These are phyloP conservation scores for Parnassius mnemosyne DNA, from an alignment of 2,888 invertebrate species.

Conservation along the genomic window DNA sequence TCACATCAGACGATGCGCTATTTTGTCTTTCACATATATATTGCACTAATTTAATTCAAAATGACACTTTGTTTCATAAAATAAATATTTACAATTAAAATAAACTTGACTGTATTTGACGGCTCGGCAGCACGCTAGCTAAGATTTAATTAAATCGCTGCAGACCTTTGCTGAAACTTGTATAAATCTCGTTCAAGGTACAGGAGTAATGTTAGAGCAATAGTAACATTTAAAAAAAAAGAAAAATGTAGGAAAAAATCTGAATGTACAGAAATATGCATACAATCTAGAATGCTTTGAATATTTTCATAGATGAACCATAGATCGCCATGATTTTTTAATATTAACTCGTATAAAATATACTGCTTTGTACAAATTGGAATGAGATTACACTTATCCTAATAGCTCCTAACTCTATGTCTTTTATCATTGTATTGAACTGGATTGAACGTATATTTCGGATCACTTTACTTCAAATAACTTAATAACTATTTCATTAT, in stretches of 20 bases:
- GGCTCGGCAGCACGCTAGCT: too few relatives aligned
- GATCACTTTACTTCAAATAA: slow-evolving; percentile 10
- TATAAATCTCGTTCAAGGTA: too few relatives aligned
- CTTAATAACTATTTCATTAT: slow-evolving; percentile 19
- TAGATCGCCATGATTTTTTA: not conserved
- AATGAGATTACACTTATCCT: slow-evolving; percentile 21
- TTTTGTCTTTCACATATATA: not conserved
- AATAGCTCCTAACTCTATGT: slow-evolving; percentile 11
- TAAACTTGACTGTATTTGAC: too few relatives aligned
- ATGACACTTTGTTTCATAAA: not conserved
- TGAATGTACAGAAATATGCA: too few relatives aligned
- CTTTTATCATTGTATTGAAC: slow-evolving; percentile 17
- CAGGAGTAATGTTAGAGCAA: too few relatives aligned
- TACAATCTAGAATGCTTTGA: not conserved
- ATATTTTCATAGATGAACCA: not conserved
- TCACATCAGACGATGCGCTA: too few relatives aligned
- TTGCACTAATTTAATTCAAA: slow-evolving; percentile 19
- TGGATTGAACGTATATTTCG: slow-evolving; percentile 7
- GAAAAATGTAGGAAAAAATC: too few relatives aligned
- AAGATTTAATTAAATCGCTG: too few relatives aligned
- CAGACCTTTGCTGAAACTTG: too few relatives aligned
- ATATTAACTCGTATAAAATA: not conserved
- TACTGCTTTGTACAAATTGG: slow-evolving; percentile 17
- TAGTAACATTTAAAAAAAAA: too few relatives aligned
- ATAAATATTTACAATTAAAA: not conserved